Evolutionary conservation across 30 jellyfish, hydroid and myxozoan species (phyloP), one percentile per base, ranked within the genome.

Genomic region (Chrysaora quinquecirrha): DNA sequence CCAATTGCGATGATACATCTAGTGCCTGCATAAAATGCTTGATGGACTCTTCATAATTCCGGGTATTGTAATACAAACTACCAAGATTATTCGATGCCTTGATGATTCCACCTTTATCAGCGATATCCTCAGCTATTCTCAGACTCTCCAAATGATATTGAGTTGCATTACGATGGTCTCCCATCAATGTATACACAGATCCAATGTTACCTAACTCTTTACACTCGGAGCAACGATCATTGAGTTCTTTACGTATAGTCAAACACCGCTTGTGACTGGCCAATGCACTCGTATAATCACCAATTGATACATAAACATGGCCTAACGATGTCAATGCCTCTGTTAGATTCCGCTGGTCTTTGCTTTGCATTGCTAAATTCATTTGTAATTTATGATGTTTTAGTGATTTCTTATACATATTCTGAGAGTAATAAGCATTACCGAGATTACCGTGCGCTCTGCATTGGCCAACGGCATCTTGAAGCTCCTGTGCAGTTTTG

Each of bases 401-500:
- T 35, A 73, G 24, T 18, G 99, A 96, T 60, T 94, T 96, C 20
- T 76, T 62, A 85, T 73, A 83, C 90, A 68, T 75, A 50, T 88
- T 84, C 67, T 78, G 96, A 3, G 96, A 87, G 67, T 65, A 87
- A 48, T 83, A 94, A 14, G 99, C 95, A 64, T 80, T 87, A 14
- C 99, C 99, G 0, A 94, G 80, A 82, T 94, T 94, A 28, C 99
- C 97, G 54, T 94, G 99, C n/a, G 94, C 97, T 28, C 99, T 83
- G 43, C 96, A 94, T 34, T 74, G 89, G 2, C 97, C 99, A 4
- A 89, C 34, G 9, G 71, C 73, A 66, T 94, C 96, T 14, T 81
- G 49, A 7, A 78, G 85, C 67, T 72, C 87, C 85, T 94, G 96
- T 34, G 88, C 96, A 67, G 88, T 58, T 14, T 88, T 30, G 73